Conservation (phyloP, 2,797 vertebrate genomes). For the Danio albolineatus region DNA sequence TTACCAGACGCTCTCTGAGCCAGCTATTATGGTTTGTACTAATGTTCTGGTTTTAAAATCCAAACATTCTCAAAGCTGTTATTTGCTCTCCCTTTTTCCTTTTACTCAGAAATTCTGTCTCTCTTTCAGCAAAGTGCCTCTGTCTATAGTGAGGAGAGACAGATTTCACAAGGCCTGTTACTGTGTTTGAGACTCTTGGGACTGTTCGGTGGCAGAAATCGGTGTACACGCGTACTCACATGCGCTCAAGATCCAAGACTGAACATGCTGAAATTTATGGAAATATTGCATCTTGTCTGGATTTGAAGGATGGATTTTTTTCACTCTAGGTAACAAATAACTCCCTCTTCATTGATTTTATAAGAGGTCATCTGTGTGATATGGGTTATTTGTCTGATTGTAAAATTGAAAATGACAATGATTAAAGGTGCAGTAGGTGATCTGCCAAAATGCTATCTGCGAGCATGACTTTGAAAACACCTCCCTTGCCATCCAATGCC, state of each 20-base stretch:
- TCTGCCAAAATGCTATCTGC: too few relatives aligned
- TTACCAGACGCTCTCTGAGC: slow-evolving; percentile 73
- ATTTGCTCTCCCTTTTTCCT: slow-evolving; percentile 80
- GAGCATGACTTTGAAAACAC: too few relatives aligned
- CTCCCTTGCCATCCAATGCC: too few relatives aligned
- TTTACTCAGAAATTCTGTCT: slow-evolving; percentile 78
- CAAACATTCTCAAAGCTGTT: slow-evolving; percentile 84
- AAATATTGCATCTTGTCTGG: slow-evolving; percentile 29
- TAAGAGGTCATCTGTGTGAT: neutral
- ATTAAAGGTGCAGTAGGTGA: too few relatives aligned
- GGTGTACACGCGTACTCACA: slow-evolving; percentile 6
- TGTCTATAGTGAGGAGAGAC: slow-evolving; percentile 73
- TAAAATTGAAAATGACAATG: too few relatives aligned
- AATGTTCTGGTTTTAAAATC: slow-evolving; percentile 87
- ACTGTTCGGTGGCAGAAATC: slow-evolving; percentile 36
- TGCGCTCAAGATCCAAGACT: neutral
- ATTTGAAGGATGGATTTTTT: slow-evolving; percentile 2
- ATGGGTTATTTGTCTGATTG: neutral
- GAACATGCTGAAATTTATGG: slow-evolving; percentile 5
- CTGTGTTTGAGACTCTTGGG: slow-evolving; percentile 26
- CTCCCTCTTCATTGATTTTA: too few relatives aligned
- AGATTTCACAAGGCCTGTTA: slow-evolving; percentile 72
- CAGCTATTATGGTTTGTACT: slow-evolving; percentile 86
- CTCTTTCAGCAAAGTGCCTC: slow-evolving; percentile 72
- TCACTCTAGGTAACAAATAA: too few relatives aligned